Base-by-base conservation (phyloP, 1,140 invertebrate species). In the Drosophila cardini region DNA sequence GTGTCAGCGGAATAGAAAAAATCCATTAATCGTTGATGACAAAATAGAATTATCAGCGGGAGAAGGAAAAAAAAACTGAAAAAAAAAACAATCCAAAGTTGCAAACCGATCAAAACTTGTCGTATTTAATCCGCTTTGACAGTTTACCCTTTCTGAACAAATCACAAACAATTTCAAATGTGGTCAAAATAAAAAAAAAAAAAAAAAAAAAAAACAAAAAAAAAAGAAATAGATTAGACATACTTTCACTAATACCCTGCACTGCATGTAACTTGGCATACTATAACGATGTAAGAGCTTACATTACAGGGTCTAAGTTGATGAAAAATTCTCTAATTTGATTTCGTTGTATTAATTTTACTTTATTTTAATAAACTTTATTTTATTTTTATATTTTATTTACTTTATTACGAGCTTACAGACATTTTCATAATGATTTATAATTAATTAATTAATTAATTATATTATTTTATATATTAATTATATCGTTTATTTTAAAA, bases 11-110 rank as follows among this genome's bases (percentile, higher is more conserved):
- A 48, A 69, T 70, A 73, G 76, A 80, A 68, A 62, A 80, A 80
- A 73, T 50, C 78, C 83, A 84, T 84, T 77, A 84, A 84, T 84
- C 80, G 81, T 84, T 60, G 77, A 83, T 80, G 76, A 77, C 81
- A 78, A 71, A 84, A 71, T 81, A 58, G 67, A 82, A 82, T 81
- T 82, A 78, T 78, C 79, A 64, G 21, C 21, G 38, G 26, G 6
- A 57, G 32, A 4, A n/a, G n/a, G 4, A 21, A 26, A 26, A 26
- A 26, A 26, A 26, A 26, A 3, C 21, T n/a, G n/a, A n/a, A n/a
- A n/a, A n/a, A n/a, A 26, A 5, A 42, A 42, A 40, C 11, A 46
- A 62, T 62, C 16, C 48, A 16, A 38, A 38, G 57, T 34, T 61
- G 38, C 46, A 72, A 60, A 67, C 55, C 53, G 60, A 55, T 72